These are phyloP conservation scores for Helleia helle DNA, from an alignment of 2,888 invertebrate species.

Conservation along the genomic window DNA sequence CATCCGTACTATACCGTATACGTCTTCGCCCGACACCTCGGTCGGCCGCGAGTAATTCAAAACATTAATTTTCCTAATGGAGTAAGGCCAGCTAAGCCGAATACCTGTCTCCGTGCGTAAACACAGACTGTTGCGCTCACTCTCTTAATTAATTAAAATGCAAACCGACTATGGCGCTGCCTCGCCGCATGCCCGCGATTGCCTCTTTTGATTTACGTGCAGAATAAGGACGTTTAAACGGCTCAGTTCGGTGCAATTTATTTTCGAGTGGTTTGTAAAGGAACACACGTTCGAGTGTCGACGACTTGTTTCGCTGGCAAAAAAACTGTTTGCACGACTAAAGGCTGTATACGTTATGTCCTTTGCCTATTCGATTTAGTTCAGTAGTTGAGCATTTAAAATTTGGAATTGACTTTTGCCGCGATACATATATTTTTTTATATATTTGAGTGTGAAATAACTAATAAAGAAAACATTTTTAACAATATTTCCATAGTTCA, in stretches of 20 bases:
- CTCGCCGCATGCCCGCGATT: constrained; percentile 32
- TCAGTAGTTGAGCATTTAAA: background rate
- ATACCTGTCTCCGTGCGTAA: constrained; percentile 52
- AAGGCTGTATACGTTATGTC: background rate
- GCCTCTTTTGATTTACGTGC: constrained; percentile 42
- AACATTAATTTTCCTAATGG: constrained; percentile 75
- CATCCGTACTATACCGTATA: constrained; percentile 21
- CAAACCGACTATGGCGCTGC: constrained; percentile 48
- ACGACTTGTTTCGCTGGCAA: constrained; percentile 6
- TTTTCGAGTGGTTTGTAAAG: constrained; percentile 13
- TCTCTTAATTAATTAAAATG: constrained; percentile 68
- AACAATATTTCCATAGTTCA: too few relatives aligned
- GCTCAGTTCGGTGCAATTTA: constrained; percentile 12
- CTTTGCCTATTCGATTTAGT: background rate
- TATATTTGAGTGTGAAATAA: too few relatives aligned
- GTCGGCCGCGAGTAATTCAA: constrained; percentile 52
- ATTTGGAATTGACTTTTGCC: too few relatives aligned
- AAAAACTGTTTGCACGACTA: constrained; percentile 5
- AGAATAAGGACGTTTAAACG: constrained; percentile 11
- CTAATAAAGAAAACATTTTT: too few relatives aligned
- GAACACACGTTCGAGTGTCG: constrained; percentile 9
- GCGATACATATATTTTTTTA: background rate
- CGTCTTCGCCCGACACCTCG: constrained; percentile 31
- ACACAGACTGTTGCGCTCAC: constrained; percentile 49
- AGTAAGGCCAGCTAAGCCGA: constrained; percentile 56